Evolutionary conservation across 1,140 invertebrate species (phyloP).

Genomic region (Campoletis sonorensis): DNA sequence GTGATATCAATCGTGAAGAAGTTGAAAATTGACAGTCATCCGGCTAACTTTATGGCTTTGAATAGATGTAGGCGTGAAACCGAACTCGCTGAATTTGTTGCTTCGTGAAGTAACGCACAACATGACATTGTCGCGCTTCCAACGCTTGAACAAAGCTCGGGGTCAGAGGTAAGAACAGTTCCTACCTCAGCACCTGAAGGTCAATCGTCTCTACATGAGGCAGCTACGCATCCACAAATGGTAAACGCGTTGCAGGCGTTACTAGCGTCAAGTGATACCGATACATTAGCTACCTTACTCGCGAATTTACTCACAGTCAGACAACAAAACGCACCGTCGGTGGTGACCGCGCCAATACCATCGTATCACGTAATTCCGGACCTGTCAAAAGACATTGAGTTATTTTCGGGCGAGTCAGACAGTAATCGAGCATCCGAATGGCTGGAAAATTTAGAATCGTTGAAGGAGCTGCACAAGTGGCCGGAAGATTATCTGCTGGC

Average conservation of each 20-base stretch:
- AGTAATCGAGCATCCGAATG: slow-evolving; percentile 4
- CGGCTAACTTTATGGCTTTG: too few relatives aligned
- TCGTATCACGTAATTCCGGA: slow-evolving; percentile 51
- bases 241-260: background rate
- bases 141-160: too few relatives aligned
- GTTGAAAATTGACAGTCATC: too few relatives aligned
- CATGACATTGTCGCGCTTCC: background rate
- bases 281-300: background rate
- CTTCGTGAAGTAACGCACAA: too few relatives aligned
- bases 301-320: background rate
- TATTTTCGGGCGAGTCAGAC: slow-evolving; percentile 41
- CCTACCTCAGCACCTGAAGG: too few relatives aligned
- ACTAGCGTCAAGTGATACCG: background rate
- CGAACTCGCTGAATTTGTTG: too few relatives aligned
- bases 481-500: slow-evolving; percentile 36
- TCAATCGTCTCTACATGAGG: background rate
- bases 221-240: background rate
- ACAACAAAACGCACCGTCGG: background rate
- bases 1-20: too few relatives aligned
- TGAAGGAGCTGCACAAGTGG: background rate
- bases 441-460: slow-evolving; percentile 45
- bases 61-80: too few relatives aligned
- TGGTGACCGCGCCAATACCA: background rate
- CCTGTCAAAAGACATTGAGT: slow-evolving; percentile 43
- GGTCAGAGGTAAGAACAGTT: too few relatives aligned